A percentile compares a stretch with the other conserved stretches of the same genome.
phyloP scores from a whole-genome alignment of 1,140 invertebrate genomes.

The Lordiphosa collinella region DNA sequence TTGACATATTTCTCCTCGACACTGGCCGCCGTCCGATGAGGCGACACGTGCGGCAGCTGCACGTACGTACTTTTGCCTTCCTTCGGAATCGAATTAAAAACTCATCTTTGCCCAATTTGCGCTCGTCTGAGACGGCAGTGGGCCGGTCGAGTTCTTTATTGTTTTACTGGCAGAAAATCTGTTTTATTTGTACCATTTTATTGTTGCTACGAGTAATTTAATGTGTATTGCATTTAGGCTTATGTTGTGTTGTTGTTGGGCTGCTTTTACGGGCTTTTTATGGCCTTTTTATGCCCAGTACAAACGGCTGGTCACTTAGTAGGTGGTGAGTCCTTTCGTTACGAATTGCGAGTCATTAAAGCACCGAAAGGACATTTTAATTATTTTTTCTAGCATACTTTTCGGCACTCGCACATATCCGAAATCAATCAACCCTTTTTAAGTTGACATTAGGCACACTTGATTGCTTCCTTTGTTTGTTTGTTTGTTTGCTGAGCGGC shows the following conservation, averaged over 20 bases:
- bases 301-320: conserved; percentile 22
- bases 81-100: conserved; percentile 69
- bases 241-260: conserved; percentile 41
- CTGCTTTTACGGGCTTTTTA: conserved; percentile 70
- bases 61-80: not conserved
- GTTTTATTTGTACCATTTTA: conserved; percentile 71
- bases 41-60: conserved; percentile 29
- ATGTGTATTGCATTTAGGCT: conserved; percentile 76
- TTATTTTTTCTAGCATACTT: conserved; percentile 28
- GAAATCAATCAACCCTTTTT: conserved; percentile 55
- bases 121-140: conserved; percentile 8
- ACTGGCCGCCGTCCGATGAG: not conserved
- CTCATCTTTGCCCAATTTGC: conserved; percentile 65
- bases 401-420: conserved; percentile 13
- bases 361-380: conserved; percentile 22
- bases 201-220: conserved; percentile 71
- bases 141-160: conserved; percentile 40
- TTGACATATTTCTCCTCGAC: conserved; percentile 48
- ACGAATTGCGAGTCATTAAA: no score
- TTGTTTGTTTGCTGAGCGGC: conserved; percentile 20
- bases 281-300: conserved; percentile 59
- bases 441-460: conserved; percentile 52
- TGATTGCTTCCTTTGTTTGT: conserved; percentile 36
- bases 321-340: no score
- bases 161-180: conserved; percentile 77